Evolutionary conservation across 2,113 vertebrate genomes (phyloP).

Genomic region (Piprites chloris): DNA sequence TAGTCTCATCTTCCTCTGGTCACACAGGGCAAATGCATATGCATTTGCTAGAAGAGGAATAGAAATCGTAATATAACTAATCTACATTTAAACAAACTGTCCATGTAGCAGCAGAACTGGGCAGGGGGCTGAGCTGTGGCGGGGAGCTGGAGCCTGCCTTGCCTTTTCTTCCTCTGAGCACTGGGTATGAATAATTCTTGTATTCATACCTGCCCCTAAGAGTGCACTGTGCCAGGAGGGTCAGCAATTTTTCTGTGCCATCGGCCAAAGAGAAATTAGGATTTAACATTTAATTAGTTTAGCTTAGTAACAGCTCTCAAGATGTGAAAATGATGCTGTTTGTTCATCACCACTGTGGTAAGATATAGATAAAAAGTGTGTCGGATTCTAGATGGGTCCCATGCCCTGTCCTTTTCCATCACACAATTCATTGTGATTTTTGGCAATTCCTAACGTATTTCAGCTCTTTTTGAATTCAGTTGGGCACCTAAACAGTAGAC

Average conservation of each 20-base stretch:
- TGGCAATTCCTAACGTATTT: neutral
- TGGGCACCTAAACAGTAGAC: neutral
- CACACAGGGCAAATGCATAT: conserved; percentile 37
- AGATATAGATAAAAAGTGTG: neutral
- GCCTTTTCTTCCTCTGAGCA: neutral
- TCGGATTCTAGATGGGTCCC: neutral
- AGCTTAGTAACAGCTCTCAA: neutral
- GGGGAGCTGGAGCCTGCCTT: neutral
- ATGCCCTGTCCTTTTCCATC: neutral
- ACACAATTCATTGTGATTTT: neutral
- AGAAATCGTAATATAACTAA: conserved; percentile 33
- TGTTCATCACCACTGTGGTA: neutral
- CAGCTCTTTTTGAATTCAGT: neutral
- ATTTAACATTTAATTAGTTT: neutral
- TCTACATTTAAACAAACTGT: conserved; percentile 47
- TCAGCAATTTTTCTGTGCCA: neutral
- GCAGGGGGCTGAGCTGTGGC: neutral
- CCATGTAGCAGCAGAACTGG: neutral
- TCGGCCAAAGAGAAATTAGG: neutral
- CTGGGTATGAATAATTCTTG: neutral
- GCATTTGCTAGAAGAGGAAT: neutral
- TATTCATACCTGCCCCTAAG: neutral
- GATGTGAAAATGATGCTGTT: neutral
- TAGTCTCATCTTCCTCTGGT: conserved; percentile 49
- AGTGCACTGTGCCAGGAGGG: neutral